Percentiles rank a stretch among this genome's conserved stretches.
Evolutionary conservation across 2,888 invertebrate species (phyloP).

Genomic region (Thereva unica): DNA sequence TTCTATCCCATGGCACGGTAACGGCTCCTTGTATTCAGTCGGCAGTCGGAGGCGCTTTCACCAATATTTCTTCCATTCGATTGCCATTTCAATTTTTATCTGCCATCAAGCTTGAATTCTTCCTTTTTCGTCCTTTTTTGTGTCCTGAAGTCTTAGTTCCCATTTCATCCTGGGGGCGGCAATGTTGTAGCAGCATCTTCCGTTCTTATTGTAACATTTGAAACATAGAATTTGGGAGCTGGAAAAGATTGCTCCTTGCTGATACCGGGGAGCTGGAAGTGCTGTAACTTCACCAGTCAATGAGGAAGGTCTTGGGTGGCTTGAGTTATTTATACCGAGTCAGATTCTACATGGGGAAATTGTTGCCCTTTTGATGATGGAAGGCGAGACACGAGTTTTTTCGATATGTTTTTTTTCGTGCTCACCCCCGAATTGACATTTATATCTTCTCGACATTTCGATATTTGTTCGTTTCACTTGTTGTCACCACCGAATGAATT

Average conservation of each 20-base stretch:
- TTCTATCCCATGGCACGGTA: conserved; percentile 13
- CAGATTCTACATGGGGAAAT: conserved; percentile 29
- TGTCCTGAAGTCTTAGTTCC: conserved; percentile 7
- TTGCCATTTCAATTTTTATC: conserved; percentile 42
- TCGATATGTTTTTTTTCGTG: conserved; percentile 20
- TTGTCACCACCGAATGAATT: conserved; percentile 27
- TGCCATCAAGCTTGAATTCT: conserved; percentile 35
- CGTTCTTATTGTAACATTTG: conserved; percentile 21
- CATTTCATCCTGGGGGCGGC: no score
- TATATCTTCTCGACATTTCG: conserved; percentile 27
- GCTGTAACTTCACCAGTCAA: conserved; percentile 15
- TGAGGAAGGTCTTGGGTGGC: conserved; percentile 4
- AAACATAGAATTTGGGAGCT: background rate
- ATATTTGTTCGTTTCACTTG: conserved; percentile 13
- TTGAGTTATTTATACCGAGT: conserved; percentile 31
- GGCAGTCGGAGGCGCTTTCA: conserved; percentile 31
- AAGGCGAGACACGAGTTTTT: conserved; percentile 24
- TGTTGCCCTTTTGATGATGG: conserved; percentile 26
- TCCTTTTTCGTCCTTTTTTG: conserved; percentile 18
- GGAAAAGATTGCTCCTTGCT: conserved; percentile 28
- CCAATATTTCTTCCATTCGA: conserved; percentile 36
- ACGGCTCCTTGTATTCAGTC: conserved; percentile 32
- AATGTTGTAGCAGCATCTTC: background rate
- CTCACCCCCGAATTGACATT: conserved; percentile 7
- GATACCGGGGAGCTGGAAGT: conserved; percentile 8